These are phyloP conservation scores for Chelonoidis abingdonii DNA, from an alignment of 2,113 vertebrate species.

Conservation along the genomic window DNA sequence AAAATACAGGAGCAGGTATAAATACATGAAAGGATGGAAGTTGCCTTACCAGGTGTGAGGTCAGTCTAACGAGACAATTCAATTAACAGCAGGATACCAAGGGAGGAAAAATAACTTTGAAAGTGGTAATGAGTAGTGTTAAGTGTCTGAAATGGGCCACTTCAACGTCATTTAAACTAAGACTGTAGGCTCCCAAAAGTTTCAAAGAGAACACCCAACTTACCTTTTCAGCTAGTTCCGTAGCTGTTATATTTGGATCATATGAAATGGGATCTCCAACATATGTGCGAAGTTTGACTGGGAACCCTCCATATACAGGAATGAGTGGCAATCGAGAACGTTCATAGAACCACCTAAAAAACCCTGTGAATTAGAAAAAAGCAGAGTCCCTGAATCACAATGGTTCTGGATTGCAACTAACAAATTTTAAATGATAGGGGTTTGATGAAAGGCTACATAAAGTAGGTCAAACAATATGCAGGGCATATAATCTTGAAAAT, in stretches of 20 bases:
- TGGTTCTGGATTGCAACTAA: neutral
- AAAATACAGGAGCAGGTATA: no score
- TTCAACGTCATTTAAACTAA: neutral
- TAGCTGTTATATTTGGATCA: slow-evolving; percentile 84
- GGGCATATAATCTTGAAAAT: neutral
- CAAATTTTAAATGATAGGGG: neutral
- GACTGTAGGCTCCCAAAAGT: neutral
- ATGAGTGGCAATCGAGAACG: slow-evolving; percentile 82
- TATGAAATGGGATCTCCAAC: slow-evolving; percentile 92
- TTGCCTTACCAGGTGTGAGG: no score
- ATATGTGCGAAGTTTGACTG: slow-evolving; percentile 91
- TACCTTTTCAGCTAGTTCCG: slow-evolving; percentile 88
- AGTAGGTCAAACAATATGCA: neutral
- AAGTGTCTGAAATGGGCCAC: no score
- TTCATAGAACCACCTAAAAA: slow-evolving; percentile 88
- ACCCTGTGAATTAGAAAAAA: slow-evolving; percentile 68
- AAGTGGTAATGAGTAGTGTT: no score
- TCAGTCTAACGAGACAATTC: no score
- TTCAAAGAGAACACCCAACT: slow-evolving; percentile 13
- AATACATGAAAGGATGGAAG: no score
- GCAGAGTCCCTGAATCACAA: neutral
- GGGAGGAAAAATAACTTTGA: no score
- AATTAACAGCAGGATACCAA: no score
- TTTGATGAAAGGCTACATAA: neutral
- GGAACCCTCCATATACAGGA: slow-evolving; percentile 90